Base-by-base conservation (phyloP, 2,797 vertebrate genomes). In the Anguilla pacifica region DNA sequence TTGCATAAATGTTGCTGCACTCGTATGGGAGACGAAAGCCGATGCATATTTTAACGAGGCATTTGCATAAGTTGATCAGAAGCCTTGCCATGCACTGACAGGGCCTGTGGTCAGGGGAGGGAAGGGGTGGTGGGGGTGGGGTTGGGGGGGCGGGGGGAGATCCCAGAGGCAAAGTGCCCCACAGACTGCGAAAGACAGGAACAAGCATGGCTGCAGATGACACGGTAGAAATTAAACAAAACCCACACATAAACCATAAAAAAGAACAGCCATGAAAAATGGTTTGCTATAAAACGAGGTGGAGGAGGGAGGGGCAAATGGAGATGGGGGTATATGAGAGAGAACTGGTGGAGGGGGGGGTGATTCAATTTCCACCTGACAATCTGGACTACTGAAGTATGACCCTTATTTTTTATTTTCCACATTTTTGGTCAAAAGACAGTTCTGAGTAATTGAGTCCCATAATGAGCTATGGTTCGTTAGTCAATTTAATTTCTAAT, bases 401-500 rank as follows among this genome's bases (percentile, higher is more conserved):
- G 95, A 96, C 95, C 96, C 96, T 96, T 96, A 95, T 96, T 96
- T 97, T 97, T 96, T 96, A 97, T 97, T 97, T 97, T 96, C 95
- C 95, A 96, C 95, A 95, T 96, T 97, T 97, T 97, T 96, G 94
- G 95, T 96, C 94, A 94, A 97, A 97, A 96, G 96, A 97, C 95
- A 97, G 96, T 97, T 97, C 95, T 97, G 96, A 97, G 97, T 97
- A 97, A 97, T 97, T 97, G 96, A 97, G 96, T 97, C 96, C 95
- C 96, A 97, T 97, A 97, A 97, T 97, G 96, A 97, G 96, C 96
- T 96, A 97, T 95, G 97, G 96, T 97, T 97, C 96, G 95, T 97
- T 97, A 97, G 96, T 97, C 96, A 97, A 96, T 97, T 96, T 97
- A 97, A 97, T 97, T 97, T 96, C 97, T 97, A 97, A 97, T 97